Percentiles rank a stretch among this genome's conserved stretches.
Conservation (phyloP, 2,113 vertebrate species). For the Platycercus adscitus region DNA sequence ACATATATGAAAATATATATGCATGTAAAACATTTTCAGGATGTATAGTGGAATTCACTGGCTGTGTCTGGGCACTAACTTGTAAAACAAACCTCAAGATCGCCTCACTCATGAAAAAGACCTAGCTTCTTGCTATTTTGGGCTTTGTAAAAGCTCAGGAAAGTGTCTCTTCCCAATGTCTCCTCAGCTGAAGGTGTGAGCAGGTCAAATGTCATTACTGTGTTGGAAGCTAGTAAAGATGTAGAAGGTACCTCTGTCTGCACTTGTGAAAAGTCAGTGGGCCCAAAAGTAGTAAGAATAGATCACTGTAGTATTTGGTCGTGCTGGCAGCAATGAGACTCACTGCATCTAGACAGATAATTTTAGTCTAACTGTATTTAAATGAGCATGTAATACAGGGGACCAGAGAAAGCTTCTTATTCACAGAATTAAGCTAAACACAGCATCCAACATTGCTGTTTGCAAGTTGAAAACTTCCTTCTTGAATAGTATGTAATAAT, state of each 20-base stretch:
- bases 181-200: background rate
- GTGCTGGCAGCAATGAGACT: background rate
- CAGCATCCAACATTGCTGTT: background rate
- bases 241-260: background rate
- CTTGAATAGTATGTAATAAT: slow-evolving; percentile 4
- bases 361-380: background rate
- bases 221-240: background rate
- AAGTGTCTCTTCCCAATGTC: background rate
- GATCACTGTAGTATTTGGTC: background rate
- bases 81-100: background rate
- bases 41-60: background rate
- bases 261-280: background rate
- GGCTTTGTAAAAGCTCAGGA: background rate
- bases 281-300: background rate
- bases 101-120: background rate
- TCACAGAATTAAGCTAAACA: background rate
- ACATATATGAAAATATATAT: background rate
- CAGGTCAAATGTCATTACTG: background rate
- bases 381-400: background rate
- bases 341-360: background rate
- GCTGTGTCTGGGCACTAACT: background rate
- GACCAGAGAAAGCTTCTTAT: background rate
- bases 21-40: background rate
- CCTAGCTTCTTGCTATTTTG: background rate
- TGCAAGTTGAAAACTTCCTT: background rate